Evolutionary conservation across 2,113 vertebrate genomes (phyloP).

Genomic region (Brachirus orientalis): DNA sequence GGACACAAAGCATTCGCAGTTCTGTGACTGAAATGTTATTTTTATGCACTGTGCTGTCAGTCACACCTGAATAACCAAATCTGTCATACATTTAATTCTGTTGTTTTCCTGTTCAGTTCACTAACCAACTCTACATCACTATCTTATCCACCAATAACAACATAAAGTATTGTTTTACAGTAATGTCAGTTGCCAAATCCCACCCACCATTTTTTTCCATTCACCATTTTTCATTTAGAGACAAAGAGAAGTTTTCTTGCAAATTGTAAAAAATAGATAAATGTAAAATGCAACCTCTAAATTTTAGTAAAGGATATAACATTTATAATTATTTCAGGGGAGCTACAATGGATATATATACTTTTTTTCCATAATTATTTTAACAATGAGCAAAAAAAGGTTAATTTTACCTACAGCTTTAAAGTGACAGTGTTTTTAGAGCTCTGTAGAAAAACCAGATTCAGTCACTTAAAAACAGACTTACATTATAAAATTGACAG

Average conservation of each 20-base stretch:
- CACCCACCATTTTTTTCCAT: constrained; percentile 30
- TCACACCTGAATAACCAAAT: background rate
- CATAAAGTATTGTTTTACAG: constrained; percentile 70
- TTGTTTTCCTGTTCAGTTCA: constrained; percentile 42
- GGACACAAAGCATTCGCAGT: background rate
- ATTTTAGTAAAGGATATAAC: no score
- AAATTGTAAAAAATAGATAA: no score
- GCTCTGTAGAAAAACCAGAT: constrained; percentile 16
- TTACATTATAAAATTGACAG: no score
- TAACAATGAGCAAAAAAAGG: background rate
- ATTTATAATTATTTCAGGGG: background rate
- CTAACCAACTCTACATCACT: constrained; percentile 44
- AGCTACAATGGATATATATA: background rate
- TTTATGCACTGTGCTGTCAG: background rate
- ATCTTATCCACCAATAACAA: constrained; percentile 67
- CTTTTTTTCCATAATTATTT: constrained; percentile 1
- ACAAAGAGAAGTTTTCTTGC: no score
- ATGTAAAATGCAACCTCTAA: no score
- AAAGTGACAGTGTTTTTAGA: background rate
- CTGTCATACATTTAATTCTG: constrained; percentile 24
- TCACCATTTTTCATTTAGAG: constrained; percentile 56
- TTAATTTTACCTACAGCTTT: no score
- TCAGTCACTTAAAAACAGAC: background rate
- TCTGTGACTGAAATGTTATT: no score
- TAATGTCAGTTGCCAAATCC: constrained; percentile 74